Conservation (phyloP, 2,888 invertebrate genomes). For the Clistopyga incitator region DNA sequence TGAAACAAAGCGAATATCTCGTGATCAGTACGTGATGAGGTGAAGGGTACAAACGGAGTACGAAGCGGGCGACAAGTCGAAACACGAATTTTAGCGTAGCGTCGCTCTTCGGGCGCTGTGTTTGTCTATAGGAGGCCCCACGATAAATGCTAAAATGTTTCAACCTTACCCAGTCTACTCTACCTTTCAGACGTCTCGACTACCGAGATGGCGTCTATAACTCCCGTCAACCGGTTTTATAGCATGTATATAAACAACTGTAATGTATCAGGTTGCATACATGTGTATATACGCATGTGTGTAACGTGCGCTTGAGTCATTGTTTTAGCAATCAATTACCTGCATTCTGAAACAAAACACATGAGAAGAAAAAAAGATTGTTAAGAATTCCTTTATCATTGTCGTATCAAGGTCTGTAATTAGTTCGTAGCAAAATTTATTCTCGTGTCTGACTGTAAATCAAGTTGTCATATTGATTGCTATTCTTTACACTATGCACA, state of each 20-base stretch:
- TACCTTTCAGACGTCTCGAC: constrained; percentile 49
- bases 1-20: no score
- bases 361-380: background rate
- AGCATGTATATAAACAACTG: background rate
- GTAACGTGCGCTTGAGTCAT: constrained; percentile 12
- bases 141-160: no score
- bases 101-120: no score
- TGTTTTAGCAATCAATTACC: background rate
- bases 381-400: constrained; percentile 1
- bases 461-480: background rate
- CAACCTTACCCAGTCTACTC: no score
- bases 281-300: background rate
- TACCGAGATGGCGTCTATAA: constrained; percentile 49
- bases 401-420: constrained; percentile 12
- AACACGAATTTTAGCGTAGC: no score
- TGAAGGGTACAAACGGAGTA: no score
- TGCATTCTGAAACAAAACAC: background rate
- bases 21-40: no score
- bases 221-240: constrained; percentile 60
- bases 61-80: no score
- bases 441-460: background rate
- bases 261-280: constrained; percentile 8
- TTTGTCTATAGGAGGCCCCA: no score
- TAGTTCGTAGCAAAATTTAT: background rate
- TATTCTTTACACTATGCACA: background rate